Evolutionary conservation across 2,888 invertebrate species (phyloP).

Genomic region (Ecliptopera silaceata): DNA sequence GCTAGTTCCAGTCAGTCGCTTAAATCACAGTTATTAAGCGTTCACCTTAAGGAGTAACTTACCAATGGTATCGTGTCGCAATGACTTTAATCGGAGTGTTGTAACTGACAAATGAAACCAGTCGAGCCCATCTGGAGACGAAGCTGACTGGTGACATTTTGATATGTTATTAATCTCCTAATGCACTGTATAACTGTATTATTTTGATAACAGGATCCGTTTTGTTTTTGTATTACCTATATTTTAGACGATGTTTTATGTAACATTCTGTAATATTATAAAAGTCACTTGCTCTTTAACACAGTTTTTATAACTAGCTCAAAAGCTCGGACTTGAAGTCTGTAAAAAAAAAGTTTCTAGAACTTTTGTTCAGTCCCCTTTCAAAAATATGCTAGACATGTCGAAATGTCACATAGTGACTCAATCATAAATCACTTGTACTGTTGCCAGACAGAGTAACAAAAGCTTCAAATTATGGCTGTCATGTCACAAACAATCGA

Average conservation of each 20-base stretch:
- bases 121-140: conserved; percentile 20
- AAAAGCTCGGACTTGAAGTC: no score
- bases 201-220: no score
- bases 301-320: no score
- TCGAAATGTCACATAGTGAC: conserved; percentile 12
- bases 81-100: conserved; percentile 24
- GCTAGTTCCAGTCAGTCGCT: conserved; percentile 1
- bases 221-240: no score
- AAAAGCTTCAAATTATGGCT: conserved; percentile 23
- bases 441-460: conserved; percentile 10
- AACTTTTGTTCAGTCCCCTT: neutral
- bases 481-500: conserved; percentile 17
- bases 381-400: conserved; percentile 1
- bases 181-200: neutral
- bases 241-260: no score
- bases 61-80: conserved; percentile 16
- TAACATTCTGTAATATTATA: no score
- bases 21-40: conserved; percentile 16
- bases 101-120: conserved; percentile 13
- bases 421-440: conserved; percentile 21
- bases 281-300: no score
- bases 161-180: conserved; percentile 15
- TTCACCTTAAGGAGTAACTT: conserved; percentile 17
- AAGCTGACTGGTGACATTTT: conserved; percentile 8
- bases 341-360: neutral